Evolutionary conservation across 53 echinoderm and acorn worm genomes (phyloP), one percentile per base, ranked within the genome.

Genomic region (Crossaster papposus): DNA sequence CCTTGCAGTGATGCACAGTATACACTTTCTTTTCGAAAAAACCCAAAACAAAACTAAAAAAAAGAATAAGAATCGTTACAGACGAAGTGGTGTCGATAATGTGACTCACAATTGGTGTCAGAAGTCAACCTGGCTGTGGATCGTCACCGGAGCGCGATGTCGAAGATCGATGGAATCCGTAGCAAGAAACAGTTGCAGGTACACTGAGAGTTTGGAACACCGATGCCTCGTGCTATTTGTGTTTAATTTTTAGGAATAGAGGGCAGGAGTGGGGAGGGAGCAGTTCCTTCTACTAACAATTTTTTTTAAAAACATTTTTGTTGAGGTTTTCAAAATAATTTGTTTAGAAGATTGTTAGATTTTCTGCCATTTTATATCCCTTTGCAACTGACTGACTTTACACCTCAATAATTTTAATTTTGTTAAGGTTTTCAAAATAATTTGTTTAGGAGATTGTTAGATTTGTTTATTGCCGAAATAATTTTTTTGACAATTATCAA

Each of bases 51-150:
- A n/a, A n/a, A n/a, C n/a, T 44, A 44, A 44, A 44, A 44, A 44
- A 44, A 44, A 44, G 44, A 62, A 63, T 18, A 38, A 37, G 38
- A 82, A 37, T 24, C 54, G 14, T 36, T 36, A 31, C 64, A 68
- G 70, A 62, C 8, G 82, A 65, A 68, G 35, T 65, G 23, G 37
- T 37, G 26, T 58, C 33, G 65, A 70, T 82, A 65, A 18, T 82
- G 82, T 82, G 82, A 82, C 82, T 82, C 65, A 82, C 24, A 30
- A 37, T 38, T 23, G 82, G 82, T 82, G 82, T 82, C 68, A 82
- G 50, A 82, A 82, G 82, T 82, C 82, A 82, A 82, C 31, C 26
- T 65, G 36, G 82, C 30, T 31, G 35, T 13, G 63, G 68, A 68
- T 82, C 44, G 82, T 82, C 44, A 37, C 24, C 65, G n/a, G 10